A percentile compares a stretch with the other conserved stretches of the same genome.
These are phyloP conservation scores for Aspidiotus rigidus DNA, from an alignment of 2,888 invertebrate genomes.

Conservation along the genomic window DNA sequence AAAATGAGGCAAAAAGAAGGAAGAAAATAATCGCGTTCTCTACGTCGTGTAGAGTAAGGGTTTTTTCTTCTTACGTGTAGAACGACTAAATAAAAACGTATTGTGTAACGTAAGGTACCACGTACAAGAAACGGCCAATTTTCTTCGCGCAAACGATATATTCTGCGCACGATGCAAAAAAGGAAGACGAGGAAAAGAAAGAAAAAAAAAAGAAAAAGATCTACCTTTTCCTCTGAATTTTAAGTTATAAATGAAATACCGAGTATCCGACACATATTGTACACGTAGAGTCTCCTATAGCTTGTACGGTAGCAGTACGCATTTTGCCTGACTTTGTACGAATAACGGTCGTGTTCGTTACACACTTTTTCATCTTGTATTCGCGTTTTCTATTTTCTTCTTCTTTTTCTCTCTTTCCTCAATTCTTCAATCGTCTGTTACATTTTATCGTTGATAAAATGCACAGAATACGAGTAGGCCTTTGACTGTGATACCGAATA, in stretches of 20 bases:
- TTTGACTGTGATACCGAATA: too few species aligned
- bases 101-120: too few species aligned
- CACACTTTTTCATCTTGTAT: not conserved
- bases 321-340: not conserved
- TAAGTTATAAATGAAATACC: conserved; percentile 24
- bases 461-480: too few species aligned
- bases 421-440: too few species aligned
- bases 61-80: not conserved
- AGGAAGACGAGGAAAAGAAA: not conserved
- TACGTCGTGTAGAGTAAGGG: not conserved
- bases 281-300: not conserved
- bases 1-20: not conserved
- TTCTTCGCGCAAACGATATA: conserved; percentile 20
- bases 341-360: not conserved
- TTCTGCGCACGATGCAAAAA: conserved; percentile 31
- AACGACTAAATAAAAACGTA: not conserved
- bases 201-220: conserved; percentile 8
- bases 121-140: conserved; percentile 24
- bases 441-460: too few species aligned
- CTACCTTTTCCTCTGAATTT: conserved; percentile 31
- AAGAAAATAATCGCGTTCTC: conserved; percentile 4
- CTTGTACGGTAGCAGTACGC: too few species aligned
- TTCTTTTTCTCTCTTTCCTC: not conserved
- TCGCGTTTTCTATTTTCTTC: not conserved
- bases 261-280: conserved; percentile 2